Evolutionary conservation across 1,140 invertebrate species (phyloP), one percentile per base, ranked within the genome.

Genomic region (Rhagoletis zephyria): DNA sequence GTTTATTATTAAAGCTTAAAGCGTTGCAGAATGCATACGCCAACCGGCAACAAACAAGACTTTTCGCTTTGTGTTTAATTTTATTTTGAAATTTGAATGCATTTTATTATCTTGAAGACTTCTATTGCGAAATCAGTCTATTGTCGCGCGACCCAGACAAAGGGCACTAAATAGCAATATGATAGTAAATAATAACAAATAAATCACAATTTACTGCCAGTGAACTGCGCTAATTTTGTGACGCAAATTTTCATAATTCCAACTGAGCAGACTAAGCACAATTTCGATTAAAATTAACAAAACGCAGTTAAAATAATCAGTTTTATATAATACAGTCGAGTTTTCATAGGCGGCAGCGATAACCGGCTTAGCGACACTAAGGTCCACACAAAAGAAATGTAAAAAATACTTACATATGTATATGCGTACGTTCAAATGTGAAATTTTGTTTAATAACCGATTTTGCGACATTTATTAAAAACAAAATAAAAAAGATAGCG

Each of bases 221-320:
- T 6, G 2, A 19, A 51, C 48, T 56, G 74, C n/a, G 14, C 51
- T 19, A 30, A 81, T 81, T 56, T 56, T 74, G 40, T 3, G 40
- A 74, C 67, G 74, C 48, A 81, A 51, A 81, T 81, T 81, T 81
- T 81, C 45, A 48, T n/a, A 30, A 9, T 56, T 2, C 19, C 48
- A 56, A 14, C 48, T 81, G 9, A 7, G 45, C 51, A 19, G 74
- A 81, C 74, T 81, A 56, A 81, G 16, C 19, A 56, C 9, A 30
- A 16, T 19, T 56, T 81, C 12, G n/a, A 81, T 56, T 81, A 81
- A 19, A 81, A 48, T 42, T 19, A n/a, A 19, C 16, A 56, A 81
- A 81, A 81, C 74, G 74, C 74, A 81, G 45, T 81, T 81, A 81
- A 81, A 81, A 56, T 81, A 81, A 81, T 81, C 74, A 19, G 61